Percentiles rank a stretch among this genome's conserved stretches.
Conservation (phyloP, 2,113 vertebrate species). For the Indicator indicator region DNA sequence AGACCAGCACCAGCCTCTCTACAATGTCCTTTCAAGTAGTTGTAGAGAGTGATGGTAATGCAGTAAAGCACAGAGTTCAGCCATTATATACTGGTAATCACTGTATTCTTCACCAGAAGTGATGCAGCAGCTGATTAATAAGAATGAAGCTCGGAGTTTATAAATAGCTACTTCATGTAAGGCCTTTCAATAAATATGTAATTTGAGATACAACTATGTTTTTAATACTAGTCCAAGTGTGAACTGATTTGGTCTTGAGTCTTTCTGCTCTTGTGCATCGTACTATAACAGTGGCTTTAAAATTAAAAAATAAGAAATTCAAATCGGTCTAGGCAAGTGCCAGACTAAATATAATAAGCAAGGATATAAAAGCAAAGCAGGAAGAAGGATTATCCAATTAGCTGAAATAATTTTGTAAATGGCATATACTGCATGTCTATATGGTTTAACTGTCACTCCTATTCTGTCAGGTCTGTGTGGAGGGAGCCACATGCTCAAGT, state of each 20-base stretch:
- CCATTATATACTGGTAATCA: background rate
- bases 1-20: too few relatives aligned
- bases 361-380: slow-evolving; percentile 1
- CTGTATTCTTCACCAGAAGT: background rate
- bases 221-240: slow-evolving; percentile 3
- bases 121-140: background rate
- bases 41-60: background rate
- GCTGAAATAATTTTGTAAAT: slow-evolving; percentile 26
- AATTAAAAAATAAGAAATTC: background rate
- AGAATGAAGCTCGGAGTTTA: background rate
- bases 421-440: background rate
- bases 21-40: too few relatives aligned
- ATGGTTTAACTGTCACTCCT: background rate
- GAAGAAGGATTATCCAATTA: slow-evolving; percentile 29
- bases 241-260: slow-evolving; percentile 24
- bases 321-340: slow-evolving; percentile 3
- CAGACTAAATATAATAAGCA: slow-evolving; percentile 19
- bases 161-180: background rate
- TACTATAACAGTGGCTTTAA: background rate
- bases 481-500: background rate
- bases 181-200: slow-evolving; percentile 18
- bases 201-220: background rate
- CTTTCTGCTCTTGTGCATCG: slow-evolving; percentile 12
- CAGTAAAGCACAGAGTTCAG: background rate
- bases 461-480: background rate